phyloP scores from a whole-genome alignment of 2,113 vertebrate genomes.

The Bos indicus region DNA sequence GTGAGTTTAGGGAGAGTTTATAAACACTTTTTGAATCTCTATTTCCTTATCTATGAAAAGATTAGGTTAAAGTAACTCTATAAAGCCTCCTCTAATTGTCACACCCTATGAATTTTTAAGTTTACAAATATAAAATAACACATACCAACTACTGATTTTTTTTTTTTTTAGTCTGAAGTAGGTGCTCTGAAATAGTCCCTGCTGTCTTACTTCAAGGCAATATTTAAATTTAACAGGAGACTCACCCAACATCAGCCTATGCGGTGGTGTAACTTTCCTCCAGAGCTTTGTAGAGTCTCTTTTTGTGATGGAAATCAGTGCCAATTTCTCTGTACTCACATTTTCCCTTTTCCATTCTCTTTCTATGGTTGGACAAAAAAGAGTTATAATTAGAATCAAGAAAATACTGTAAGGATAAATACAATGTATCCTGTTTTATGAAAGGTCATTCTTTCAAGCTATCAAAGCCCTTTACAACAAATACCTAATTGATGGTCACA shows the following conservation, averaged over 20 bases:
- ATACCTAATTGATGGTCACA: conserved; percentile 54
- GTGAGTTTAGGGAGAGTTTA: not conserved
- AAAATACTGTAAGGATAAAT: conserved; percentile 61
- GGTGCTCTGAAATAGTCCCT: not conserved
- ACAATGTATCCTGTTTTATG: conserved; percentile 54
- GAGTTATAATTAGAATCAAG: conserved; percentile 60
- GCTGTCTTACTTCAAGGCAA: not conserved
- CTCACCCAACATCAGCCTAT: not conserved
- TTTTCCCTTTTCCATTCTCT: conserved; percentile 36
- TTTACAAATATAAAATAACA: not conserved
- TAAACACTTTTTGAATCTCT: not conserved
- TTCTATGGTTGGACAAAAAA: not conserved
- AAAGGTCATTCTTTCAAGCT: conserved; percentile 56
- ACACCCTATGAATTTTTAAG: conserved; percentile 10
- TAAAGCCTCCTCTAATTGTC: not conserved
- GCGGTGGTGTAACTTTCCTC: not conserved
- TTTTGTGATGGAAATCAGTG: conserved; percentile 46
- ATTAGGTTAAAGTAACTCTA: not conserved
- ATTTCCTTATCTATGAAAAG: not conserved
- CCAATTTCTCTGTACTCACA: conserved; percentile 36
- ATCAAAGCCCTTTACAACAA: conserved; percentile 53
- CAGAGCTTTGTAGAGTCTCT: not conserved
- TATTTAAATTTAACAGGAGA: conserved; percentile 30
- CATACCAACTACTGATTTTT: not conserved
- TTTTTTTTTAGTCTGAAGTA: not conserved